Evolutionary conservation across 2,797 vertebrate genomes (phyloP).

Genomic region (Sebastes trivittatus): DNA sequence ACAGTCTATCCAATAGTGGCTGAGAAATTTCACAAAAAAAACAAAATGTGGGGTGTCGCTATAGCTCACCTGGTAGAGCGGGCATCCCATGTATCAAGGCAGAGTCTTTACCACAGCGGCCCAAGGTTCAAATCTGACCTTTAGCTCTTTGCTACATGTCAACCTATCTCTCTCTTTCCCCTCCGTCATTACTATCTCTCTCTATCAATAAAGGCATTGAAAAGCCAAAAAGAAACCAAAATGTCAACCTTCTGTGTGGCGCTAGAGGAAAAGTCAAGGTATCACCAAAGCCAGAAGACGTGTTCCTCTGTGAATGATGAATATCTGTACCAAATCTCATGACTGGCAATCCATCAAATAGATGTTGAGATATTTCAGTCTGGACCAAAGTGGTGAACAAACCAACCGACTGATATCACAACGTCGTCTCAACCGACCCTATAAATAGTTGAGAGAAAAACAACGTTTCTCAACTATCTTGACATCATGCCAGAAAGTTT

Average conservation of each 20-base stretch:
- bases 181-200: no score
- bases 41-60: background rate
- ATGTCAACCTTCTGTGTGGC: background rate
- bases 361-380: background rate
- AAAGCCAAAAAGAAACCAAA: background rate
- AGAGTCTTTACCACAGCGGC: no score
- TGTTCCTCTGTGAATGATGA: background rate
- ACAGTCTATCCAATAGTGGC: background rate
- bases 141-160: no score
- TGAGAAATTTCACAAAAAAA: background rate
- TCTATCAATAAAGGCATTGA: no score
- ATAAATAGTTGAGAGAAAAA: background rate
- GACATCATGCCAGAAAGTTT: background rate
- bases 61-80: no score
- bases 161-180: no score
- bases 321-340: background rate
- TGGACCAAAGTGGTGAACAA: background rate
- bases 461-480: background rate
- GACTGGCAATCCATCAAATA: background rate
- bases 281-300: background rate
- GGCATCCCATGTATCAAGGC: no score
- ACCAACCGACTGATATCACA: no score
- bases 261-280: background rate
- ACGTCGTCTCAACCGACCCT: no score
- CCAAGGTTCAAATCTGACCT: no score